Base-by-base conservation (phyloP, 1,140 invertebrate species). In the Brachionus angularis region DNA sequence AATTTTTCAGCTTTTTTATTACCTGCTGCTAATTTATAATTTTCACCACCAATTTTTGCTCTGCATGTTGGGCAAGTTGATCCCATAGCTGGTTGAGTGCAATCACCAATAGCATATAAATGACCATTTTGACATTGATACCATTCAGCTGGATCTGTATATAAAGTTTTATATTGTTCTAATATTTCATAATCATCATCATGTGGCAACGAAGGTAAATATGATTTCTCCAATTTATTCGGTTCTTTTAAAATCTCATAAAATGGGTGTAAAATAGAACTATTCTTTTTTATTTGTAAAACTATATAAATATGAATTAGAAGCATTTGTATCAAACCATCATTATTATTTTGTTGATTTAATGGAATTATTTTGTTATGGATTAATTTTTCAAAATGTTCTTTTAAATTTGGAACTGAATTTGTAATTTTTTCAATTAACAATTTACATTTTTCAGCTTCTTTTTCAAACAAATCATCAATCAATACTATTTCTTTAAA, bases 41-140 rank as follows among this genome's bases (percentile, higher is more conserved):
- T 7, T 23, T 5, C 0, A 4, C 77, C 77, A 47, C 77, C 77
- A 69, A 78, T 78, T 10, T 74, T 29, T 27, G 42, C 34, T 4
- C 72, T 72, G 72, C 78, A 79, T 34, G 72, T 67, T 25, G 72
- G 73, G 73, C 78, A 79, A 18, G 12, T 61, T 10, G 72, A 69
- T 21, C 50, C 23, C 8, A 29, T 14, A 31, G 21, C 33, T 31
- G 77, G 76, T 18, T 61, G 50, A 36, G 76, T 75, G 73, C 78
- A 78, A 75, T 79, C 73, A 46, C 77, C 77, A 72, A 79, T 77
- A 14, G 74, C 55, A 49, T 79, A 79, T 50, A 75, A 72, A 72
- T 79, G 77, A 55, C 77, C 76, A 75, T 77, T 76, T 10, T 75
- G 75, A 73, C 78, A 79, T 18, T 71, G 74, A 71, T 3, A 76